Base-by-base conservation (phyloP, 2,888 invertebrate species). In the Xylota sylvarum region DNA sequence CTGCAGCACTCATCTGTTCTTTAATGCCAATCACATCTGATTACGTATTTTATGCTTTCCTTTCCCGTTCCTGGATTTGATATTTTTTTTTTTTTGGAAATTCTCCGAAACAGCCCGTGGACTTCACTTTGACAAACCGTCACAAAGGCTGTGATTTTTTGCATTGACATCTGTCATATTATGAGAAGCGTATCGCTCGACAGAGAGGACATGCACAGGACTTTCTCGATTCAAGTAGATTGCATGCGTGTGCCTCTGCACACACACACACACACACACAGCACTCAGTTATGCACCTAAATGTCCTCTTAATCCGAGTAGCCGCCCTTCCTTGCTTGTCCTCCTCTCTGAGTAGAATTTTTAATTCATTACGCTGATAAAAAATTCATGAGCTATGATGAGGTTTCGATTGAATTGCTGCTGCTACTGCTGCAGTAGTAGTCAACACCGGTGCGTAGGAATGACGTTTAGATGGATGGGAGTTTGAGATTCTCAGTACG, bases 301-400 rank as follows among this genome's bases (percentile, higher is more conserved):
- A 78, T 70, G 62, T 78, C 37, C 56, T 40, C 72, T 17, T 40
- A 58, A 72, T 58, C 67, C 30, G 17, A 9, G 23, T 43, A 5
- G n/a, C 12, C 12, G 43, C n/a, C 14, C 14, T 43, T 14, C 14
- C 43, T 43, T n/a, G 23, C 37, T 48, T 35, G 9, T 12, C 40
- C 48, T 23, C 52, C 30, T 37, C 43, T 17, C 70, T 70, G 70
- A 62, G 43, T n/a, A 52, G 76, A 81, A 81, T 81, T 81, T 81
- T 76, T 81, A 74, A 81, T 81, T 81, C 74, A 76, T 48, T 76
- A 55, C 17, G 35, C 80, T 81, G 46, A 81, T 81, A 74, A 76
- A 81, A 81, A 81, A 81, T 81, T 76, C 81, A 81, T 69, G 62
- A 76, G 69, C 74, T 55, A 60, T 55, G 52, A 74, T 64, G 67